Conservation (phyloP, 2,797 vertebrate genomes). For the Rallus crepitans region DNA sequence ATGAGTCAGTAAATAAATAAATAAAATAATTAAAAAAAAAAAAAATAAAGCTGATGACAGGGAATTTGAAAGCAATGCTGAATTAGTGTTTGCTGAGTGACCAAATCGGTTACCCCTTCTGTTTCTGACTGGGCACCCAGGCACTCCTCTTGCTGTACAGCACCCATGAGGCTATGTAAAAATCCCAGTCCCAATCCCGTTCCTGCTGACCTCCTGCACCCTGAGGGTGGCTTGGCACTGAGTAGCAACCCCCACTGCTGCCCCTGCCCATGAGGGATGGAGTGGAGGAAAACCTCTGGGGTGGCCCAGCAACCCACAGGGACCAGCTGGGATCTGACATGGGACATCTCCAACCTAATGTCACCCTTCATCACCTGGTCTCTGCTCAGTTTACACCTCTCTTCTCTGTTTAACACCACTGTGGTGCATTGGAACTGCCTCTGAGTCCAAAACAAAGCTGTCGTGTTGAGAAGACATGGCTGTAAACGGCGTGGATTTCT, state of each 20-base stretch:
- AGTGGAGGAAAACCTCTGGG: background rate
- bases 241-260: background rate
- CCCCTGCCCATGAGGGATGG: accelerated
- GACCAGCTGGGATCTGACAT: background rate
- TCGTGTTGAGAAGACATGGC: background rate
- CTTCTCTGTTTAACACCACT: background rate
- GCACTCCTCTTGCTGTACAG: background rate
- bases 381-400: background rate
- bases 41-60: background rate
- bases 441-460: accelerated
- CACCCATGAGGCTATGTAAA: accelerated
- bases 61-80: background rate
- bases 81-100: background rate
- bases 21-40: too few species aligned
- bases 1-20: too few species aligned
- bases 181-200: accelerated
- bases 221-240: accelerated
- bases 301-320: background rate
- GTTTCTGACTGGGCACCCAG: background rate
- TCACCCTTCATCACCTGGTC: background rate
- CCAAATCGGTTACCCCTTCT: background rate
- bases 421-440: background rate
- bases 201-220: background rate
- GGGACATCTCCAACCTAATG: accelerated
- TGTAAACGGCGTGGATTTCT: accelerated